Percentiles rank a stretch among this genome's conserved stretches.
phyloP scores from a whole-genome alignment of 1,140 invertebrate genomes.

The Pygmarrhopalites habei region DNA sequence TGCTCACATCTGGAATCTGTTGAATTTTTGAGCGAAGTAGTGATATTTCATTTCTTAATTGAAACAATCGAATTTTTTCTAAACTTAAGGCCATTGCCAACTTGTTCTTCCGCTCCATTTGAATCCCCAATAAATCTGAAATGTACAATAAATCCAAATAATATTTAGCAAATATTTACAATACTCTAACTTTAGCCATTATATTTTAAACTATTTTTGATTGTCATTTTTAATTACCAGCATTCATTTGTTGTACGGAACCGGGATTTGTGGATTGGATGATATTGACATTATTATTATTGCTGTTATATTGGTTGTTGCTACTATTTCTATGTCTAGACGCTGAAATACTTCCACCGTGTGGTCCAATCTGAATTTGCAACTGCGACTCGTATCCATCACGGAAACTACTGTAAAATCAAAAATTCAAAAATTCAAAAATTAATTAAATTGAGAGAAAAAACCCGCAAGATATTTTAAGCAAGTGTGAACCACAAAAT shows the following conservation, averaged over 20 bases:
- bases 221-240: background rate
- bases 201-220: background rate
- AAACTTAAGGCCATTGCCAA: conserved; percentile 12
- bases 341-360: conserved; percentile 22
- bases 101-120: conserved; percentile 32
- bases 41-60: conserved; percentile 24
- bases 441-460: no score
- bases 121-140: conserved; percentile 32
- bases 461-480: no score
- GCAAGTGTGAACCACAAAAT: no score
- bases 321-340: conserved; percentile 17
- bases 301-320: background rate
- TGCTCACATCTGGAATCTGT: conserved; percentile 16
- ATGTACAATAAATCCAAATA: background rate
- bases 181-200: background rate
- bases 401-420: conserved; percentile 25
- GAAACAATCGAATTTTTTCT: conserved; percentile 15
- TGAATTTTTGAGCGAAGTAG: conserved; percentile 28
- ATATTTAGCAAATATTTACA: background rate
- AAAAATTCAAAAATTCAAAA: no score
- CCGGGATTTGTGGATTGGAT: no score
- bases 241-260: conserved; percentile 21
- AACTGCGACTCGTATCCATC: conserved; percentile 33
- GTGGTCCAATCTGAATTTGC: conserved; percentile 31
- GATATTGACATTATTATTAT: background rate